Evolutionary conservation across 1,140 invertebrate species (phyloP).

Genomic region (Calephelis virginiensis): DNA sequence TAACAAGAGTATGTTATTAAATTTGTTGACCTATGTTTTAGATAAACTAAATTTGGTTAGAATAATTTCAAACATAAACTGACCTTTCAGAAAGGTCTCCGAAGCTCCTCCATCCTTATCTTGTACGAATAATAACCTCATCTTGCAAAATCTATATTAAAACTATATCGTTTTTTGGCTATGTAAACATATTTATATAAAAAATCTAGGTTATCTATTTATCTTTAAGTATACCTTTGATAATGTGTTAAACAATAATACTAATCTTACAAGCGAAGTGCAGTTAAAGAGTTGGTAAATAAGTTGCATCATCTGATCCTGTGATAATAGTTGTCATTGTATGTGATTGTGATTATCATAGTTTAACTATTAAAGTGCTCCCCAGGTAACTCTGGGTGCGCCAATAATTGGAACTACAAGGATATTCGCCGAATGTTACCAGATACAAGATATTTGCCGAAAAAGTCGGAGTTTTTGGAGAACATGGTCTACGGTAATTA

Average conservation of each 20-base stretch:
- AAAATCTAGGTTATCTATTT: conserved; percentile 66
- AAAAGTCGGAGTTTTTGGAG: no score
- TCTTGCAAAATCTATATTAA: conserved; percentile 36
- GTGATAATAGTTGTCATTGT: not conserved
- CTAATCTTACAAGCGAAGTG: conserved; percentile 23
- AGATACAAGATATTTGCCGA: no score
- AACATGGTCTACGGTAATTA: no score
- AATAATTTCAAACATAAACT: conserved; percentile 24
- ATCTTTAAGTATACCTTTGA: conserved; percentile 57
- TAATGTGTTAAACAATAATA: conserved; percentile 50
- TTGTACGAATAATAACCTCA: conserved; percentile 57
- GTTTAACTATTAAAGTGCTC: no score
- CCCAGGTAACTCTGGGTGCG: no score
- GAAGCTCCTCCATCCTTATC: conserved; percentile 61
- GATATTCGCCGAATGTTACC: no score
- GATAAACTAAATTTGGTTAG: not conserved
- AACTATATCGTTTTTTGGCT: conserved; percentile 31
- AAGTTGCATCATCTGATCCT: conserved; percentile 18
- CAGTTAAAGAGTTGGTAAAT: conserved; percentile 29
- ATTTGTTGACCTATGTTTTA: no score
- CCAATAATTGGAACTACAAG: no score
- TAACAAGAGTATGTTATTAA: no score
- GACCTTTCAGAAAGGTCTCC: conserved; percentile 53
- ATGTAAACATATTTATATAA: conserved; percentile 56
- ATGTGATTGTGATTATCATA: no score